Evolutionary conservation across 2,797 vertebrate genomes (phyloP).

Genomic region (Allobates femoralis): DNA sequence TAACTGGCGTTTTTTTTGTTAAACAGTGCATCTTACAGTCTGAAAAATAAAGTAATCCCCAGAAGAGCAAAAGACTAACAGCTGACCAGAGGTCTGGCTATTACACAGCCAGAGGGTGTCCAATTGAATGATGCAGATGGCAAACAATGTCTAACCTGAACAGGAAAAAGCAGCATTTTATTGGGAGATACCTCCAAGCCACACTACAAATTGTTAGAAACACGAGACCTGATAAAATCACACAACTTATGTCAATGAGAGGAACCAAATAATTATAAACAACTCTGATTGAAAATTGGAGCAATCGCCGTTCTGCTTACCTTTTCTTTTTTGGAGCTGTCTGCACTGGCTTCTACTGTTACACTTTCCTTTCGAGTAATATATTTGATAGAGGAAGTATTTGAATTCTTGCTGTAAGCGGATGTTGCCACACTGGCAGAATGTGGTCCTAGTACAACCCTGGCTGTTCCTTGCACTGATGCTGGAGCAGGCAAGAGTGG

Average conservation of each 20-base stretch:
- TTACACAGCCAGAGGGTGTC: no score
- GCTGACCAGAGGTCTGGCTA: no score
- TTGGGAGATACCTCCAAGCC: no score
- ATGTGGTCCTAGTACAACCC: slow-evolving; percentile 74
- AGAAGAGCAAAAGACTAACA: no score
- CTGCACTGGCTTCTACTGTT: slow-evolving; percentile 85
- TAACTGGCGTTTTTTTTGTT: no score
- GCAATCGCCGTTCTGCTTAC: slow-evolving; percentile 67
- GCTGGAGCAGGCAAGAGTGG: slow-evolving; percentile 78
- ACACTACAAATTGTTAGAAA: no score
- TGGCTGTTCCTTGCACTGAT: slow-evolving; percentile 76
- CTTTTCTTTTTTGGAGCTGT: slow-evolving; percentile 97
- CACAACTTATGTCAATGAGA: neutral
- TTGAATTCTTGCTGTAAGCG: slow-evolving; percentile 78
- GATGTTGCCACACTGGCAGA: slow-evolving; percentile 82
- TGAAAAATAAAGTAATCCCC: no score
- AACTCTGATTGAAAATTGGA: neutral
- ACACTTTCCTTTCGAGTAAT: slow-evolving; percentile 78
- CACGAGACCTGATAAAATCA: no score
- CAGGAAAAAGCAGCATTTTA: no score
- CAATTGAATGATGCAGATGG: no score
- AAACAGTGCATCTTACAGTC: no score
- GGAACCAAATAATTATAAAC: neutral
- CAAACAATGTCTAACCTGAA: no score
- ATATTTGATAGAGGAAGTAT: slow-evolving; percentile 78